Conservation (phyloP, 1,140 invertebrate species). For the Lasioglossum albipes region DNA sequence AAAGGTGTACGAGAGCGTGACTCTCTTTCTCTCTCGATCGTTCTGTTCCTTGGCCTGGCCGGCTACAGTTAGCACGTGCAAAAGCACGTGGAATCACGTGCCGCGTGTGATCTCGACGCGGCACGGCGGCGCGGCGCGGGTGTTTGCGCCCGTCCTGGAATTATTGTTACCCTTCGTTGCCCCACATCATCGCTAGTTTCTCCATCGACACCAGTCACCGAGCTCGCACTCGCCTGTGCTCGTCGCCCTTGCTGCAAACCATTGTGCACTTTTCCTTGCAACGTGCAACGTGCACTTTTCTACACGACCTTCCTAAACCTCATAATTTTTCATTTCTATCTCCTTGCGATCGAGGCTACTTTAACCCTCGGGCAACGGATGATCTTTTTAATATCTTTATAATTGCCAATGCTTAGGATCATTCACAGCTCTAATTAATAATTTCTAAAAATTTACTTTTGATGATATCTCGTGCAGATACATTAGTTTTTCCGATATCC, state of each 20-base stretch:
- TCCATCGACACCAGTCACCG: constrained; percentile 27
- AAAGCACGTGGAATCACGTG: constrained; percentile 67
- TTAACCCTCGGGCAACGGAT: no score
- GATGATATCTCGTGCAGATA: no score
- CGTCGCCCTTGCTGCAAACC: constrained; percentile 10
- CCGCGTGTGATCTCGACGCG: constrained; percentile 66
- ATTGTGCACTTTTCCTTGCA: background rate
- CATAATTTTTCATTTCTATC: no score
- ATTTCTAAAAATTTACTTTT: no score
- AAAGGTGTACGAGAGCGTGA: constrained; percentile 49
- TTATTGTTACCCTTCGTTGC: constrained; percentile 66
- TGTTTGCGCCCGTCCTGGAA: constrained; percentile 69
- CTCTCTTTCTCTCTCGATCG: constrained; percentile 38
- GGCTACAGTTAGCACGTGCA: constrained; percentile 32
- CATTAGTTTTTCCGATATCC: no score
- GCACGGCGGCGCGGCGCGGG: constrained; percentile 1
- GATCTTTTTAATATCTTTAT: no score
- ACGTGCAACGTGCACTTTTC: constrained; percentile 3
- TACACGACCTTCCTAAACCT: no score
- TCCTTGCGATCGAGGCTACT: no score
- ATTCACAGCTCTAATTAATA: no score
- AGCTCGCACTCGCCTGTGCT: background rate
- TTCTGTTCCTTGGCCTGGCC: constrained; percentile 10
- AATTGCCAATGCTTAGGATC: no score
- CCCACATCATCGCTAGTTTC: constrained; percentile 53